Evolutionary conservation across 2,797 vertebrate genomes (phyloP), one percentile per base, ranked within the genome.

Genomic region (Bovichtus diacanthus): DNA sequence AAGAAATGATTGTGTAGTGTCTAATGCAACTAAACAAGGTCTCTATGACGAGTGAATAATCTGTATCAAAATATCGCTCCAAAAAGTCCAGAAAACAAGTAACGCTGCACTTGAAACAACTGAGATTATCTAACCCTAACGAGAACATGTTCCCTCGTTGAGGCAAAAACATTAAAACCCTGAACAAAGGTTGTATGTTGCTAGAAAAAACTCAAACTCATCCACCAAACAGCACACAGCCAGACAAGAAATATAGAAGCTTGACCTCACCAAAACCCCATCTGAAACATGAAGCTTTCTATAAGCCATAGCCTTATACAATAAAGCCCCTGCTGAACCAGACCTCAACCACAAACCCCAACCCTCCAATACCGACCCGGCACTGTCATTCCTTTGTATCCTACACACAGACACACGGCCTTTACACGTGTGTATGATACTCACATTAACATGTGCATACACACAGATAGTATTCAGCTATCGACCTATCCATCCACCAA

Each of bases 261-360:
- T 18, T 86, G 87, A 90, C 85, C 85, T 85, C 74, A 81, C 49
- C 58, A 72, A 82, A 88, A 86, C 77, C 87, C 81, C 75, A 54
- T 84, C 56, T 85, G 87, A 84, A 90, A 90, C 75, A 67, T 50
- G 74, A 91, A 78, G 75, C 85, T 65, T 47, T 71, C 82, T 41
- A 66, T 77, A 87, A 87, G 62, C 75, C 79, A 76, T 63, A 49
- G 76, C 66, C 70, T 86, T 66, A 84, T 85, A 90, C 79, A 85
- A 90, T 87, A 80, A 83, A 84, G 73, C 73, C 70, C 62, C 66
- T 34, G 59, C 86, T 81, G 83, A 78, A 84, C 66, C 66, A 80
- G 76, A 88, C 85, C 76, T 81, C 70, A 86, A 89, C 88, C 89
- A 83, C 87, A 89, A 90, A 92, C 76, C 82, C 69, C 60, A 87